Conservation (phyloP, 2,113 vertebrate species). For the Mesoclemmys tuberculata region DNA sequence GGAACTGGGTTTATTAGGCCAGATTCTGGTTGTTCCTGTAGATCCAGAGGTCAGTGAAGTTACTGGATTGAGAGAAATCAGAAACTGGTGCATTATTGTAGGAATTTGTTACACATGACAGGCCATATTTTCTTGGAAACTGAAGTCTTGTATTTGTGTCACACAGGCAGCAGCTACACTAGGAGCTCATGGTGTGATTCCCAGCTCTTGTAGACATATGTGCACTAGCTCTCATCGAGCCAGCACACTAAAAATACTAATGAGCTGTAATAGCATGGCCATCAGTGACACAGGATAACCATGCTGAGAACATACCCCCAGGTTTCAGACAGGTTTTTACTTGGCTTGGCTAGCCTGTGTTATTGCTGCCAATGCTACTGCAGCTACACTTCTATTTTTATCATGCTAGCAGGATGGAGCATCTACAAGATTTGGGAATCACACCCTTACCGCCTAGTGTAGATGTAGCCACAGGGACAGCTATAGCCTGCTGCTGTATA, state of each 20-base stretch:
- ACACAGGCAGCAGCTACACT: background rate
- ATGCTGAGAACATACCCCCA: background rate
- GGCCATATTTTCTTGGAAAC: background rate
- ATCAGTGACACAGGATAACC: background rate
- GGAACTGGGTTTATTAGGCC: background rate
- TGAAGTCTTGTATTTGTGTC: background rate
- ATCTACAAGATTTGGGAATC: background rate
- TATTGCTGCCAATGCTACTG: background rate
- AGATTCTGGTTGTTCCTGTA: background rate
- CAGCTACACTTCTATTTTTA: no score
- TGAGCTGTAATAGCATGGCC: background rate
- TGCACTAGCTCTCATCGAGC: background rate
- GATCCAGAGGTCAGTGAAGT: background rate
- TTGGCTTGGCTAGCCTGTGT: background rate
- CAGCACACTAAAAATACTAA: background rate
- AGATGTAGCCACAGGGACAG: background rate
- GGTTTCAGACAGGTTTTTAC: background rate
- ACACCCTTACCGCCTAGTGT: background rate
- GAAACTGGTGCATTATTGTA: background rate
- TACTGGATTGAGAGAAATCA: background rate
- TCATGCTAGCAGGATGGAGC: background rate
- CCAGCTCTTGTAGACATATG: background rate
- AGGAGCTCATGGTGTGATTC: background rate
- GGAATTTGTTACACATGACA: background rate
- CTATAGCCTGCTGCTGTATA: fast-evolving